A percentile compares a stretch with the other conserved stretches of the same genome.
Evolutionary conservation across 2,888 invertebrate genomes (phyloP).

Genomic region (Xanthia icteritia): DNA sequence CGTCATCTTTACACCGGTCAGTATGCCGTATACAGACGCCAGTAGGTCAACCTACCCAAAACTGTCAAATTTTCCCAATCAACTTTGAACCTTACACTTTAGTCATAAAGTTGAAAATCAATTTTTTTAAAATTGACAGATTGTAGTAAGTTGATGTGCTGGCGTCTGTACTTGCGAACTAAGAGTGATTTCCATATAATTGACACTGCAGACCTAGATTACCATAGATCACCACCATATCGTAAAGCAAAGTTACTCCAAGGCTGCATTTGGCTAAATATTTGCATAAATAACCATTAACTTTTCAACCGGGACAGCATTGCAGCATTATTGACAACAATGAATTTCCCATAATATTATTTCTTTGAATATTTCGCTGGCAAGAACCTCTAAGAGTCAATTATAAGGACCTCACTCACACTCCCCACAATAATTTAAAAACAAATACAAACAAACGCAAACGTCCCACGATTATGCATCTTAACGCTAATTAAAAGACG

Average conservation of each 20-base stretch:
- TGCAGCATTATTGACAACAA: not conserved
- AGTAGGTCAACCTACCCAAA: no score
- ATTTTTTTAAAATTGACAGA: no score
- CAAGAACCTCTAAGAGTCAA: not conserved
- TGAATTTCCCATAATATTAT: not conserved
- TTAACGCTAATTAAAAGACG: conserved; percentile 87
- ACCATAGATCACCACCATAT: not conserved
- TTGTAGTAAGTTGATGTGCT: no score
- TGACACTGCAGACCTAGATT: conserved; percentile 11
- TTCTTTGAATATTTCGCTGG: not conserved
- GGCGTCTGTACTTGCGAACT: conserved; percentile 9
- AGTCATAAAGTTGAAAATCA: no score
- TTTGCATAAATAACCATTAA: no score
- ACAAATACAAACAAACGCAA: conserved; percentile 43
- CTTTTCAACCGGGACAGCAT: not conserved
- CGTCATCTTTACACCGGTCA: conserved; percentile 30
- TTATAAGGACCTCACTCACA: conserved; percentile 15
- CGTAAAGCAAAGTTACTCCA: no score
- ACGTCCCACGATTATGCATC: conserved; percentile 72
- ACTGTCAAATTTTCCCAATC: no score
- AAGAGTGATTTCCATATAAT: conserved; percentile 15
- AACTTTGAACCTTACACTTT: no score
- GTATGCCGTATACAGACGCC: no score
- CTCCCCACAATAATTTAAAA: conserved; percentile 38
- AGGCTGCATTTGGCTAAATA: not conserved